These are phyloP conservation scores for Rafetus swinhoei DNA, from an alignment of 2,113 vertebrate genomes.

Conservation along the genomic window DNA sequence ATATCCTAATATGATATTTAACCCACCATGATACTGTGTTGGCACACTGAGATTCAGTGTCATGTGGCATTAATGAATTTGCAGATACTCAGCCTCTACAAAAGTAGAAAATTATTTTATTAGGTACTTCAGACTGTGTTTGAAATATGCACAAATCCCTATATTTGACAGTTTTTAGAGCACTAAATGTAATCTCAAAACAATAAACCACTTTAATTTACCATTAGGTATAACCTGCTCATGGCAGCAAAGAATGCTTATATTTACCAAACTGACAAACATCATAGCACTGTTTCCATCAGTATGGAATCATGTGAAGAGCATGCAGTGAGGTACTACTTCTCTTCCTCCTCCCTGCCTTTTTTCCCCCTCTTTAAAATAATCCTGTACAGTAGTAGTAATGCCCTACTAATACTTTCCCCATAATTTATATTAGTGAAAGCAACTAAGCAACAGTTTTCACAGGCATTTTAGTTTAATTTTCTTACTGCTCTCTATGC, in stretches of 20 bases:
- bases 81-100: neutral
- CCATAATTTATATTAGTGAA: neutral
- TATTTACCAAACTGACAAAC: neutral
- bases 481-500: neutral
- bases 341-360: neutral
- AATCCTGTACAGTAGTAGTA: neutral
- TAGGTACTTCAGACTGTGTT: neutral
- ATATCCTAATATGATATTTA: neutral
- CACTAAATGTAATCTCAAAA: neutral
- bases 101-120: neutral
- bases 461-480: neutral
- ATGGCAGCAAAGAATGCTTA: neutral
- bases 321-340: neutral
- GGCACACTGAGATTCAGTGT: fast-evolving
- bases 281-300: neutral
- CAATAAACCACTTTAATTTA: neutral
- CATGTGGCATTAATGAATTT: fast-evolving
- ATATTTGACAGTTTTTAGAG: fast-evolving
- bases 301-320: neutral
- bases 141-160: neutral
- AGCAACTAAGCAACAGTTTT: neutral
- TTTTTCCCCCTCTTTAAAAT: neutral
- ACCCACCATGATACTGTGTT: neutral
- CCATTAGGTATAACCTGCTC: neutral
- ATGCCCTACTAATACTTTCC: neutral